Conservation (phyloP, 2,888 invertebrate genomes). For the Drosophila siamana region DNA sequence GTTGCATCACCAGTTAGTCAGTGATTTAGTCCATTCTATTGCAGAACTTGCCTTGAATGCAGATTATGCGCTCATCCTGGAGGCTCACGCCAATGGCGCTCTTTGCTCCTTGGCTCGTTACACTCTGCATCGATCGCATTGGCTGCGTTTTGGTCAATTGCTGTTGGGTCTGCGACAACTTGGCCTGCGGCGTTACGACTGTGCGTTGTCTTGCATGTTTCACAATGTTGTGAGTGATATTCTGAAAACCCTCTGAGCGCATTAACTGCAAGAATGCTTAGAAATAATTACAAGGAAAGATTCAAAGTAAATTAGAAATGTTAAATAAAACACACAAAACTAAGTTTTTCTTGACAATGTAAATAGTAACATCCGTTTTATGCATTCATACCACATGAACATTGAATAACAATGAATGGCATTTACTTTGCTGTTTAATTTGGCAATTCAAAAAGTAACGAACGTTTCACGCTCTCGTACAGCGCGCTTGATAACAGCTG, state of each 20-base stretch:
- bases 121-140: slow-evolving; percentile 83
- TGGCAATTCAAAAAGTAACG: neutral
- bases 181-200: slow-evolving; percentile 82
- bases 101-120: slow-evolving; percentile 83
- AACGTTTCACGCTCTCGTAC: neutral
- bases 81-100: slow-evolving; percentile 82
- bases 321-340: too few relatives aligned
- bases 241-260: slow-evolving; percentile 55
- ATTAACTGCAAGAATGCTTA: neutral
- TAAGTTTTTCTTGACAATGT: too few relatives aligned
- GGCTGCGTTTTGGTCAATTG: slow-evolving; percentile 83
- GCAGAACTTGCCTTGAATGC: slow-evolving; percentile 80
- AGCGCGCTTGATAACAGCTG: slow-evolving; percentile 39
- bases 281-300: neutral
- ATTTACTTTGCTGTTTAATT: too few relatives aligned
- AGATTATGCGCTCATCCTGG: slow-evolving; percentile 79
- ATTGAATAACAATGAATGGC: too few relatives aligned
- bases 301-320: too few relatives aligned
- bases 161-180: slow-evolving; percentile 83
- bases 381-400: too few relatives aligned
- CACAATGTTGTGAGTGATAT: slow-evolving; percentile 81
- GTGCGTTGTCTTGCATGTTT: slow-evolving; percentile 81
- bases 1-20: neutral
- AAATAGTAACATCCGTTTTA: too few relatives aligned
- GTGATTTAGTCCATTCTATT: neutral